Evolutionary conservation across 2,797 vertebrate species (phyloP).

Genomic region (Podargus strigoides): DNA sequence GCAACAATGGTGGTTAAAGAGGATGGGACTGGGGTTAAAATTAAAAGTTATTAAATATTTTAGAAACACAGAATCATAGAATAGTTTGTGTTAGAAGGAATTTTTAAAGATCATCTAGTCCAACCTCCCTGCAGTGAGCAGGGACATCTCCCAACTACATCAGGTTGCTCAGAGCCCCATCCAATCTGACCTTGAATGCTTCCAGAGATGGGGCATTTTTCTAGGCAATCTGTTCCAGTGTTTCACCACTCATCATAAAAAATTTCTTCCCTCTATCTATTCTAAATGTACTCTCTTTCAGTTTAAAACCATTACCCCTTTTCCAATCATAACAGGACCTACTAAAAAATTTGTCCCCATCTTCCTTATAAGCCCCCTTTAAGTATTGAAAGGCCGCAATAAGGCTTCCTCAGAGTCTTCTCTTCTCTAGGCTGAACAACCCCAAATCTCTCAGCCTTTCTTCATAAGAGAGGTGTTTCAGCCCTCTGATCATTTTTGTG

Average conservation of each 20-base stretch:
- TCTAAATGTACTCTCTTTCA: not conserved
- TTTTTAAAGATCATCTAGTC: not conserved
- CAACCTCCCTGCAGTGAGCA: not conserved
- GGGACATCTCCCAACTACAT: not conserved
- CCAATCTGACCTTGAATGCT: not conserved
- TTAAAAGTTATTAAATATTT: not conserved
- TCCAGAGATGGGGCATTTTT: not conserved
- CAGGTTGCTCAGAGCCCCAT: not conserved
- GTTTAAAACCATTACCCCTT: not conserved
- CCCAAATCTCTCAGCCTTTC: not conserved
- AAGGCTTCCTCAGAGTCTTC: not conserved
- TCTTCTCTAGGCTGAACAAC: not conserved
- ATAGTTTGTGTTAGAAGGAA: not conserved
- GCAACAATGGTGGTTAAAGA: not conserved
- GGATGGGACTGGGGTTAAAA: not conserved
- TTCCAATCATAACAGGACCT: not conserved
- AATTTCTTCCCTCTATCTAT: not conserved
- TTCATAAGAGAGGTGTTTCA: not conserved
- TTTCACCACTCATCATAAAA: not conserved
- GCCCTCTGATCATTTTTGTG: not conserved
- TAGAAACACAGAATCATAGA: not conserved
- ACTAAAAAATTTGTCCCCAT: not conserved
- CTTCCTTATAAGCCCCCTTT: not conserved
- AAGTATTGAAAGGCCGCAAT: not conserved
- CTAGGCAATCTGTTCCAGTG: not conserved